Percentiles rank a stretch among this genome's conserved stretches.
Evolutionary conservation across 2,113 vertebrate species (phyloP).

Genomic region (Tricholaema leucomelas): DNA sequence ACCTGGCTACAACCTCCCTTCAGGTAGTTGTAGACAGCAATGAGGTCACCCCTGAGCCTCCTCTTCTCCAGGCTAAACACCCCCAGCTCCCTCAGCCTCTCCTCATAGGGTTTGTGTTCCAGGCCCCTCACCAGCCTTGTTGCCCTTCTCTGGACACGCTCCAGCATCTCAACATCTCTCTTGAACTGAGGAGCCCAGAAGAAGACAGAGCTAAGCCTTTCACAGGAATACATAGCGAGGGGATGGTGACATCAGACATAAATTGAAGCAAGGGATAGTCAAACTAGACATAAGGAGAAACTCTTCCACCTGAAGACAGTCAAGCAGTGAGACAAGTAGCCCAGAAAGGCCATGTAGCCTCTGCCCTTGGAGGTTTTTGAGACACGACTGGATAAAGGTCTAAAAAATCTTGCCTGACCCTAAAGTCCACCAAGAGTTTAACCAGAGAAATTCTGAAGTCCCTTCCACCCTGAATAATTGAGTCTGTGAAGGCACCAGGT

Average conservation of each 20-base stretch:
- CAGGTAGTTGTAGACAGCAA: no score
- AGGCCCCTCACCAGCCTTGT: no score
- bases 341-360: not conserved
- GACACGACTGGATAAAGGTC: not conserved
- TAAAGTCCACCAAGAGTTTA: not conserved
- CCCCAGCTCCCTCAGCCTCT: no score
- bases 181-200: no score
- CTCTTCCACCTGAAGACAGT: not conserved
- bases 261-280: not conserved
- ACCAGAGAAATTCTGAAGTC: not conserved
- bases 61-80: no score
- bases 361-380: not conserved
- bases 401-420: not conserved
- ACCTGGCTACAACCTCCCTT: no score
- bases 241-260: not conserved
- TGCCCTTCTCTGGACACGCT: no score
- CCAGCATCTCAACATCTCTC: no score
- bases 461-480: not conserved
- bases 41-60: no score
- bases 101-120: no score
- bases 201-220: not conserved
- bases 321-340: not conserved
- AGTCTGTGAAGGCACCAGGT: not conserved
- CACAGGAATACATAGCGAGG: not conserved
- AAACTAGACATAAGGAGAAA: not conserved